A percentile compares a stretch with the other conserved stretches of the same genome.
Conservation (phyloP, 2,797 vertebrate species). For the Macropodus opercularis region DNA sequence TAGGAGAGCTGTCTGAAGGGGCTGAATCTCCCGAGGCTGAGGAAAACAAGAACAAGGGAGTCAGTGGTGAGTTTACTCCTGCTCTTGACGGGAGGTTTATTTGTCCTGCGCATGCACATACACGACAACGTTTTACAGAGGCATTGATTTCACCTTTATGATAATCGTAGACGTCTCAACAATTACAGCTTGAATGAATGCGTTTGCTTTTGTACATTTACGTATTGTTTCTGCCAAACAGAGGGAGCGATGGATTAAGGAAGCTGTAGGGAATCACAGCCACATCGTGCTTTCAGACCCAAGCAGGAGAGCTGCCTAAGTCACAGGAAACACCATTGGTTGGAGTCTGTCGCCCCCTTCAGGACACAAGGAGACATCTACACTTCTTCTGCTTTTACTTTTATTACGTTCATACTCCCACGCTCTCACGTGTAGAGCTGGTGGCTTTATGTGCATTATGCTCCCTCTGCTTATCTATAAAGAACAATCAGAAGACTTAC, state of each 20-base stretch:
- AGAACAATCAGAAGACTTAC: constrained; percentile 11
- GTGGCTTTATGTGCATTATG: constrained; percentile 48
- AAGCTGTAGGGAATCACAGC: constrained; percentile 8
- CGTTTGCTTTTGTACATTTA: background rate
- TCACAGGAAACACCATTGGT: constrained; percentile 22
- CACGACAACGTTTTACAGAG: too few species aligned
- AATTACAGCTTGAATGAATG: background rate
- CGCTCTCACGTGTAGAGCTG: constrained; percentile 23
- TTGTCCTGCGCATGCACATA: too few species aligned
- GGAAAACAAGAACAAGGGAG: constrained; percentile 62
- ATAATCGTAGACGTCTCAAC: too few species aligned
- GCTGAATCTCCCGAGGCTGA: constrained; percentile 66
- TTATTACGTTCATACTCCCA: constrained; percentile 20
- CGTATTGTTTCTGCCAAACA: constrained; percentile 46
- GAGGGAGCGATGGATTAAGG: constrained; percentile 67
- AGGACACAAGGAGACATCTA: constrained; percentile 61
- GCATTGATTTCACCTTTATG: background rate
- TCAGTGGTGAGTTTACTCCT: constrained; percentile 67
- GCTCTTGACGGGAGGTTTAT: background rate
- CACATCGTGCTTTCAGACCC: constrained; percentile 8
- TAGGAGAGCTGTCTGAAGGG: constrained; percentile 78
- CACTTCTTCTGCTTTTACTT: constrained; percentile 36
- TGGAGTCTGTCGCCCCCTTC: constrained; percentile 71
- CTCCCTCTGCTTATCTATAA: constrained; percentile 22
- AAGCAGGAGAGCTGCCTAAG: constrained; percentile 6